Conservation (phyloP, 2,888 invertebrate species). For the Diloba caeruleocephala region DNA sequence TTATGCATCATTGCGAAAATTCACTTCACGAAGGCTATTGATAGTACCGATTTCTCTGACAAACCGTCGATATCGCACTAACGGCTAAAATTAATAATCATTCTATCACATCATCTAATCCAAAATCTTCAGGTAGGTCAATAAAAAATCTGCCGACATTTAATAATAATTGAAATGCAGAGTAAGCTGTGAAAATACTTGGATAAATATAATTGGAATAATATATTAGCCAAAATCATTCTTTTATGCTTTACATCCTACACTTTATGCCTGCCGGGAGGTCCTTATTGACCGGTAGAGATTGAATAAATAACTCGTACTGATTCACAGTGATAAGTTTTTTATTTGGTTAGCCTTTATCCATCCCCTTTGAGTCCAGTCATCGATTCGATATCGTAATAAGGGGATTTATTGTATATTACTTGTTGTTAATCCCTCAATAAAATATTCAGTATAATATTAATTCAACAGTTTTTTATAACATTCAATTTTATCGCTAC, state of each 20-base stretch:
- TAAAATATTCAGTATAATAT: not conserved
- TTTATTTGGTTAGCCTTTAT: slow-evolving; percentile 16
- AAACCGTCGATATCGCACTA: no score
- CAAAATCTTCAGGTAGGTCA: no score
- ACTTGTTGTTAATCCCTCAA: not conserved
- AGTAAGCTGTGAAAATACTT: no score
- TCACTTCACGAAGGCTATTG: no score
- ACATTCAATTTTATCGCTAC: not conserved
- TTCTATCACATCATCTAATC: no score
- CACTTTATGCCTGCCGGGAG: not conserved
- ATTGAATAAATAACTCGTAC: slow-evolving; percentile 38
- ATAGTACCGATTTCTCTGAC: no score
- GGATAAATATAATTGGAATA: no score
- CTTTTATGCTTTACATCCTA: not conserved
- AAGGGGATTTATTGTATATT: slow-evolving; percentile 2
- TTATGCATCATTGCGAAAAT: no score
- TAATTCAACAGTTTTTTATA: not conserved
- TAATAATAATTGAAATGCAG: no score
- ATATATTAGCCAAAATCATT: no score
- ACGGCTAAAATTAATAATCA: no score
- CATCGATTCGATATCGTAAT: not conserved
- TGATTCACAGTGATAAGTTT: slow-evolving; percentile 15
- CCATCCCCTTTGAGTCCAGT: not conserved
- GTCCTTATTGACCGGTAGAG: slow-evolving; percentile 24
- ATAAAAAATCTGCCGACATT: no score